phyloP scores from a whole-genome alignment of 2,888 invertebrate genomes.

The Eristalis arbustorum region DNA sequence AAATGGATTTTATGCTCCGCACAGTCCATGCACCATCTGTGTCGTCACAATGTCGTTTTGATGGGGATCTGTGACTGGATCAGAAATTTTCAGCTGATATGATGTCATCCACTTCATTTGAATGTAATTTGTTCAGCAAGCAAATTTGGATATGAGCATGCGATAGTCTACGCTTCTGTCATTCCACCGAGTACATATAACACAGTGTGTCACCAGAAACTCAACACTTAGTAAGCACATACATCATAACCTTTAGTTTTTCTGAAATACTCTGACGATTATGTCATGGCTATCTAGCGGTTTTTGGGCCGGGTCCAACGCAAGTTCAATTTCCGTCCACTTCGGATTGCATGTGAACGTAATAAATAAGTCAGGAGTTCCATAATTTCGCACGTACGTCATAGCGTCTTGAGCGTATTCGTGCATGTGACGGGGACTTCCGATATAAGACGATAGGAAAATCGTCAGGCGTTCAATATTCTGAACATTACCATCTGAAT shows the following conservation, averaged over 20 bases:
- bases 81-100: neutral
- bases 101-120: slow-evolving; percentile 19
- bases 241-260: slow-evolving; percentile 54
- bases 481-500: no score
- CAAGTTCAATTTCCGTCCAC: neutral
- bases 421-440: slow-evolving; percentile 3
- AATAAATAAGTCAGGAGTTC: no score
- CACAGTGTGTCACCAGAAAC: slow-evolving; percentile 68
- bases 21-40: no score
- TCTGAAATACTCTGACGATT: no score
- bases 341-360: neutral
- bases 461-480: neutral
- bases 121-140: slow-evolving; percentile 69
- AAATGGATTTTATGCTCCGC: no score
- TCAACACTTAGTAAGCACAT: slow-evolving; percentile 54
- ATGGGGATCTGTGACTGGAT: neutral
- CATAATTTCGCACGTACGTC: no score
- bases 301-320: neutral
- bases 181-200: slow-evolving; percentile 72
- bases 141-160: slow-evolving; percentile 54
- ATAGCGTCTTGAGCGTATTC: no score
- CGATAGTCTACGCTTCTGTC: no score
- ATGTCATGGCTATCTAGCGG: no score
- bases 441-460: slow-evolving; percentile 2
- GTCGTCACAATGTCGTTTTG: no score